phyloP scores from a whole-genome alignment of 2,888 invertebrate species.

The Nymphalis urticae region DNA sequence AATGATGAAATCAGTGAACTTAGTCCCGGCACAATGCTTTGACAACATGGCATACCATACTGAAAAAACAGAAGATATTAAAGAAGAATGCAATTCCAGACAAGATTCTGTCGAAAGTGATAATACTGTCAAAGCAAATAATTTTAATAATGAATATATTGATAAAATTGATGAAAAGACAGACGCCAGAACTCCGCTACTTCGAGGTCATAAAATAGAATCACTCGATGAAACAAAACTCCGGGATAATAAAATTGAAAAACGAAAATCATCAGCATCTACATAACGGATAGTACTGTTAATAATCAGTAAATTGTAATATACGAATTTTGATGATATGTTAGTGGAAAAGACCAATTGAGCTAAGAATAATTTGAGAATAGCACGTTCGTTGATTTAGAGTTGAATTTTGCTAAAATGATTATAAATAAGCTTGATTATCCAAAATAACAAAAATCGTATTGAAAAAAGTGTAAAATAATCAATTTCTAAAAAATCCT shows the following conservation, averaged over 20 bases:
- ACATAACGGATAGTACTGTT: slow-evolving; percentile 55
- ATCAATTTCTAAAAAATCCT: background rate
- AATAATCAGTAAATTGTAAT: slow-evolving; percentile 21
- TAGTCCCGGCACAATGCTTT: slow-evolving; percentile 75
- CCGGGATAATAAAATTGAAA: slow-evolving; percentile 71
- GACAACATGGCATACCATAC: slow-evolving; percentile 76
- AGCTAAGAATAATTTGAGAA: slow-evolving; percentile 5
- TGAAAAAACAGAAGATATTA: slow-evolving; percentile 59
- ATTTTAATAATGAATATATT: slow-evolving; percentile 68
- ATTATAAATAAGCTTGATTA: background rate
- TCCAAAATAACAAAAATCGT: background rate
- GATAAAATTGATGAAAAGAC: slow-evolving; percentile 66
- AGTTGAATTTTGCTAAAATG: background rate
- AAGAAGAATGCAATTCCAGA: slow-evolving; percentile 55
- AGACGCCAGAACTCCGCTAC: slow-evolving; percentile 71
- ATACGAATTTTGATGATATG: slow-evolving; percentile 35
- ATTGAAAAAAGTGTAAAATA: background rate
- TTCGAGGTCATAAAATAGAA: slow-evolving; percentile 75
- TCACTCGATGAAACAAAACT: slow-evolving; percentile 75
- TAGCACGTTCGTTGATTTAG: slow-evolving; percentile 1
- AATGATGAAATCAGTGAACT: slow-evolving; percentile 81
- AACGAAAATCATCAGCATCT: slow-evolving; percentile 76
- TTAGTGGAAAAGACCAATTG: slow-evolving; percentile 56
- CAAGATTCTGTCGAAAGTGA: slow-evolving; percentile 67
- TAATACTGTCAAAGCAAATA: slow-evolving; percentile 64